phyloP scores from a whole-genome alignment of 2,113 vertebrate species.

The Eonycteris spelaea region DNA sequence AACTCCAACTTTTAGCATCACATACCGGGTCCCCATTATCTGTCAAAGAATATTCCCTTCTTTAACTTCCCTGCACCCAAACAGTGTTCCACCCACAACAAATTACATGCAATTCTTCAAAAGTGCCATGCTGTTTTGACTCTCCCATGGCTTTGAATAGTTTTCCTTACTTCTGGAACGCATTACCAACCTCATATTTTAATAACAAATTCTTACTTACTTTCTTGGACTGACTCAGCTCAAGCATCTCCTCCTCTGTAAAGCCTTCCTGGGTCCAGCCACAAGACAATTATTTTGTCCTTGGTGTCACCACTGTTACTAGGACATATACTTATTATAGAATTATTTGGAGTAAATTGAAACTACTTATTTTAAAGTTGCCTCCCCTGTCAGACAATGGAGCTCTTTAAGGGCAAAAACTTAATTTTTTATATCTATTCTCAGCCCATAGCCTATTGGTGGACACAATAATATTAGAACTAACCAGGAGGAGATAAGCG shows the following conservation, averaged over 20 bases:
- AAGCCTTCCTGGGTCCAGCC: background rate
- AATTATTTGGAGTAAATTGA: background rate
- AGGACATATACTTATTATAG: background rate
- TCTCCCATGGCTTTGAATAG: background rate
- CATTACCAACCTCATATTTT: background rate
- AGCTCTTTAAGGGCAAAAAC: background rate
- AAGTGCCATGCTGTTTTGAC: background rate
- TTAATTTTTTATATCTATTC: background rate
- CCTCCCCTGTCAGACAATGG: background rate
- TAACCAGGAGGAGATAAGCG: background rate
- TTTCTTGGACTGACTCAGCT: background rate
- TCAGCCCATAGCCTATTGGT: background rate
- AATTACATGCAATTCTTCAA: background rate
- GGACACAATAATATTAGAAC: background rate
- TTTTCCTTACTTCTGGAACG: background rate
- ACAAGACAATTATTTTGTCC: background rate
- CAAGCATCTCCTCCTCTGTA: background rate
- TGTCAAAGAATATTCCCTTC: background rate
- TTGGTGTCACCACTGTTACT: background rate
- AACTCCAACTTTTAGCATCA: background rate
- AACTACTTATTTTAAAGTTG: constrained; percentile 8
- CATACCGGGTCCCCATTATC: background rate
- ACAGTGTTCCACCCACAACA: background rate
- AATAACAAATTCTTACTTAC: background rate
- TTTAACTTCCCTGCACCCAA: background rate